Evolutionary conservation across 2,888 invertebrate genomes (phyloP).

Genomic region (Leucoptera coffeella): DNA sequence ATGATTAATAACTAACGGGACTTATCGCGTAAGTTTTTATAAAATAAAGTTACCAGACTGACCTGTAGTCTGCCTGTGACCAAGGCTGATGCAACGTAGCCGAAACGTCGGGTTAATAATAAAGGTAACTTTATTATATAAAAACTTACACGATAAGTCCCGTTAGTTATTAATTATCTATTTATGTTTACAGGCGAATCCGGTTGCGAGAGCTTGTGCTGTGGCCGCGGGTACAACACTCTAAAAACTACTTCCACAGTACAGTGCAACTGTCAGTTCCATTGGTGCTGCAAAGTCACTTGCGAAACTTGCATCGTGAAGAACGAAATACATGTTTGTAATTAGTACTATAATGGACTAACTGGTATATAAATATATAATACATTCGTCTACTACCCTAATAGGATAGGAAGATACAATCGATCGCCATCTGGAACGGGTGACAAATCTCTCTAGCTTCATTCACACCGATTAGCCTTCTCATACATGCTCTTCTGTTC

Average conservation of each 20-base stretch:
- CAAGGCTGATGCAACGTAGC: too few species aligned
- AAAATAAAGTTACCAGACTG: too few species aligned
- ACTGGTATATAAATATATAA: too few species aligned
- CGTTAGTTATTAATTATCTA: too few species aligned
- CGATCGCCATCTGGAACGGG: background rate
- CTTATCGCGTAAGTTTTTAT: too few species aligned
- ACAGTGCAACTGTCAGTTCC: constrained; percentile 89
- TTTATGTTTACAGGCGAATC: constrained; percentile 55
- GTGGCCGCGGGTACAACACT: constrained; percentile 89
- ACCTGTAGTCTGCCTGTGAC: too few species aligned
- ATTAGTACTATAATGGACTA: too few species aligned
- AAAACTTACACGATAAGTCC: too few species aligned
- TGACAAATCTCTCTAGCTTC: background rate
- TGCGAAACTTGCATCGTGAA: constrained; percentile 80
- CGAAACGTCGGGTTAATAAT: too few species aligned
- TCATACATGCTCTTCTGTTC: background rate
- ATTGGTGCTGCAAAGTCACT: constrained; percentile 93
- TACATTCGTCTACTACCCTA: too few species aligned
- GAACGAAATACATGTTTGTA: constrained; percentile 77
- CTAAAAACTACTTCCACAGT: constrained; percentile 69
- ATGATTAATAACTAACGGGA: too few species aligned
- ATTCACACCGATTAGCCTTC: background rate
- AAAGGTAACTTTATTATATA: too few species aligned
- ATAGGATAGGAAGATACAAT: background rate
- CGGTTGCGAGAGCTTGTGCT: constrained; percentile 84